Percentiles rank a stretch among this genome's conserved stretches.
phyloP scores from a whole-genome alignment of 1,140 invertebrate species.

The Choristoneura fumiferana region DNA sequence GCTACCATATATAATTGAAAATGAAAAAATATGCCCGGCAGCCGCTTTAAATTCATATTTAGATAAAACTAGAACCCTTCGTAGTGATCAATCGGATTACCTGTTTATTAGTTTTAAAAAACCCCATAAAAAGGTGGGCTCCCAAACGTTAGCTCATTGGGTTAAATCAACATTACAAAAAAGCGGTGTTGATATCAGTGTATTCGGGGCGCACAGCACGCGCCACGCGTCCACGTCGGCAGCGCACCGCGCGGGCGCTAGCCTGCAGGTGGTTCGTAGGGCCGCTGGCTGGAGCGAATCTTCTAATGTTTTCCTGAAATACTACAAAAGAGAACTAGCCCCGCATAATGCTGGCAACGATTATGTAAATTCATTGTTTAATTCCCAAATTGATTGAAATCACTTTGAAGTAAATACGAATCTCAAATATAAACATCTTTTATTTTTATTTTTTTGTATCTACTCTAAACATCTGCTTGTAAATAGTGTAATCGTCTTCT shows the following conservation, averaged over 20 bases:
- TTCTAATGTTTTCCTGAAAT: conserved; percentile 38
- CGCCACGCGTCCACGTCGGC: conserved; percentile 37
- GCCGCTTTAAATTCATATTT: conserved; percentile 15
- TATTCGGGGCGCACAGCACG: conserved; percentile 34
- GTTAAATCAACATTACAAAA: conserved; percentile 29
- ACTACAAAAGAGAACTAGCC: conserved; percentile 35
- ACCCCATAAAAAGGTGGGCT: conserved; percentile 28
- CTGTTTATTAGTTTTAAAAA: conserved; percentile 35
- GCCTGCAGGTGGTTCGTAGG: conserved; percentile 31
- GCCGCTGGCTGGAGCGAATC: conserved; percentile 38
- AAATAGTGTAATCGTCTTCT: no score
- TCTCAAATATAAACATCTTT: no score
- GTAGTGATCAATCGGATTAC: not conserved
- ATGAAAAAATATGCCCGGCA: conserved; percentile 21
- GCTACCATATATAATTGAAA: conserved; percentile 25
- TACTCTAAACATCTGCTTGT: no score
- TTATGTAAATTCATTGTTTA: no score
- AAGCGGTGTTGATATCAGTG: conserved; percentile 31
- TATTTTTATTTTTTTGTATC: no score
- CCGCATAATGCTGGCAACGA: no score
- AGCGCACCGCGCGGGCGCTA: conserved; percentile 27
- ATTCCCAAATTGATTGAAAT: no score
- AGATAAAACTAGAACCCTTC: conserved; percentile 16
- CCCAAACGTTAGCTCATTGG: conserved; percentile 38
- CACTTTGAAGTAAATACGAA: no score